These are phyloP conservation scores for Diadophis punctatus DNA, from an alignment of 2,113 vertebrate species.

Conservation along the genomic window DNA sequence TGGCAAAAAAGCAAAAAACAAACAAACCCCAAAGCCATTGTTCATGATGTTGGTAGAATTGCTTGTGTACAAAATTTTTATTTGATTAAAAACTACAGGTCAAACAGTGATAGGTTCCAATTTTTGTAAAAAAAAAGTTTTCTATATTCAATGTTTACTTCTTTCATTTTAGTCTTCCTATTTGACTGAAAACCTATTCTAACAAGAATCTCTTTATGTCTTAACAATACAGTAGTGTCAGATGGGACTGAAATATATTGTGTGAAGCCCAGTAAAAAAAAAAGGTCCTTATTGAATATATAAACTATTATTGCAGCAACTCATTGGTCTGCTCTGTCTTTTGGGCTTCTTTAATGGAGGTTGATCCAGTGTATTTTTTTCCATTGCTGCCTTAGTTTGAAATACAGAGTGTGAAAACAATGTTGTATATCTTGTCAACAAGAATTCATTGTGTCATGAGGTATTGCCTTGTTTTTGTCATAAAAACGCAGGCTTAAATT, in stretches of 20 bases:
- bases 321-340: background rate
- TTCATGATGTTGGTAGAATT: background rate
- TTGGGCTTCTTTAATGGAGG: background rate
- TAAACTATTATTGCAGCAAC: background rate
- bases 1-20: too few relatives aligned
- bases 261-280: background rate
- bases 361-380: background rate
- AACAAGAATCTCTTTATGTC: background rate
- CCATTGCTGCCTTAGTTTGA: background rate
- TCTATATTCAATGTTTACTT: background rate
- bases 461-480: background rate
- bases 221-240: background rate
- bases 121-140: background rate
- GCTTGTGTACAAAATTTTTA: background rate
- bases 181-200: background rate
- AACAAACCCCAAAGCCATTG: too few relatives aligned
- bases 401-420: background rate
- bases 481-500: background rate
- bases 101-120: background rate
- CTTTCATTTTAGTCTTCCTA: background rate
- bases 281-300: background rate
- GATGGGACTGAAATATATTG: background rate
- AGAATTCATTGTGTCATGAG: background rate
- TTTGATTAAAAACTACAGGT: background rate
- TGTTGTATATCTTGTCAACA: background rate